These are phyloP conservation scores for Muscina levida DNA, from an alignment of 2,888 invertebrate species.

Conservation along the genomic window DNA sequence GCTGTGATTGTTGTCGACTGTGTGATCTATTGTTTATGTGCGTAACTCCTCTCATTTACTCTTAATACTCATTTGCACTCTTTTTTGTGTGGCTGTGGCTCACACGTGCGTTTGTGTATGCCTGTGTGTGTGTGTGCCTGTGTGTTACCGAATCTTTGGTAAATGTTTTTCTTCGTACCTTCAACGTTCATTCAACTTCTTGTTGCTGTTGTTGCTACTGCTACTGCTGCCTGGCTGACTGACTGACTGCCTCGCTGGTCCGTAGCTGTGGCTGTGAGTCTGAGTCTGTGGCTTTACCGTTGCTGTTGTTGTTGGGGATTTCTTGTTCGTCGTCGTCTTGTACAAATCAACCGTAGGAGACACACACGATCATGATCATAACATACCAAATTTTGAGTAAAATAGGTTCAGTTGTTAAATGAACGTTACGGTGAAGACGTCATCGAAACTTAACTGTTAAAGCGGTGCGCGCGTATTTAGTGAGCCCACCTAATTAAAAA, in stretches of 20 bases:
- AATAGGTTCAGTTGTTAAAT: conserved; percentile 55
- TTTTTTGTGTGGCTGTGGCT: no score
- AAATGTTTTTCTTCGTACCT: background rate
- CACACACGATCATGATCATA: conserved; percentile 35
- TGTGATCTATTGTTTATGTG: no score
- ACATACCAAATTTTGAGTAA: conserved; percentile 37
- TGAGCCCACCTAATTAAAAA: background rate
- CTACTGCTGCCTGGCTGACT: conserved; percentile 14
- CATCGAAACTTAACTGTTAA: conserved; percentile 7
- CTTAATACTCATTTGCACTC: no score
- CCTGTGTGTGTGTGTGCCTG: background rate
- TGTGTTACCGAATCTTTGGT: background rate
- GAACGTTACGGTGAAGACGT: conserved; percentile 51
- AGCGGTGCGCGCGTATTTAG: conserved; percentile 10
- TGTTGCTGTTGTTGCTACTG: conserved; percentile 31
- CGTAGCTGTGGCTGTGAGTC: background rate
- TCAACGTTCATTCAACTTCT: conserved; percentile 64
- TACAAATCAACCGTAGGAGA: conserved; percentile 18
- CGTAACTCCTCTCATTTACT: no score
- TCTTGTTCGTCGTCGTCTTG: conserved; percentile 15
- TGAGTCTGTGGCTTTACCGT: conserved; percentile 18
- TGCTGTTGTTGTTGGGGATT: conserved; percentile 33
- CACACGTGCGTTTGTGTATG: no score
- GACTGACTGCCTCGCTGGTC: background rate
- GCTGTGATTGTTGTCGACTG: background rate